Evolutionary conservation across 2,797 vertebrate genomes (phyloP).

Genomic region (Hydrocynus forskahlii): DNA sequence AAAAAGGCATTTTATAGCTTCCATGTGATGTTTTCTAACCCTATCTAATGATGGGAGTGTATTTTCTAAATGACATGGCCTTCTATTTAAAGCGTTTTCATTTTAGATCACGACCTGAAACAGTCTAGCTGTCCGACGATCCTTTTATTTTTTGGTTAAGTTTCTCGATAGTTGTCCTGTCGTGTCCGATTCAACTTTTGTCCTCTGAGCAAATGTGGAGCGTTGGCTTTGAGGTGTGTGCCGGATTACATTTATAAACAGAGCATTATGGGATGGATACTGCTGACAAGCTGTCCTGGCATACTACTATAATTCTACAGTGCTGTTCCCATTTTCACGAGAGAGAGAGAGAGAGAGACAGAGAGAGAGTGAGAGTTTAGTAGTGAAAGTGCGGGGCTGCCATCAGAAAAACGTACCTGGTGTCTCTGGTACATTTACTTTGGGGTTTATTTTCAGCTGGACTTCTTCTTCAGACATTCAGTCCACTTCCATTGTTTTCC

Average conservation of each 20-base stretch:
- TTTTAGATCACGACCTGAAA: slow-evolving; percentile 23
- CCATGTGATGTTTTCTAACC: slow-evolving; percentile 5
- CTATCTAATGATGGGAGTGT: slow-evolving; percentile 16
- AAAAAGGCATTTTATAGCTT: slow-evolving; percentile 35
- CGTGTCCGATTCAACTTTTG: neutral
- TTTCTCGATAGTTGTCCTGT: neutral
- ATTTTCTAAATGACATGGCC: slow-evolving; percentile 31
- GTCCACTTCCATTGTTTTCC: slow-evolving; percentile 2
- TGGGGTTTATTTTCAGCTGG: neutral
- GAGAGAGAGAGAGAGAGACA: neutral
- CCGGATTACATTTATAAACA: slow-evolving; percentile 2
- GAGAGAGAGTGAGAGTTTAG: neutral
- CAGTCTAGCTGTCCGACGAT: slow-evolving; percentile 2
- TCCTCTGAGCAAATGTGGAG: slow-evolving; percentile 17
- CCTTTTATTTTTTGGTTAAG: neutral
- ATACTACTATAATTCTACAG: neutral
- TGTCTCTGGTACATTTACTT: neutral
- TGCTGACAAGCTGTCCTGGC: neutral
- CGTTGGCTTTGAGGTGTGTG: slow-evolving; percentile 7
- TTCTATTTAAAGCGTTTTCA: slow-evolving; percentile 42
- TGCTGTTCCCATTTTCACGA: neutral
- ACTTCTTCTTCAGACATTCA: neutral
- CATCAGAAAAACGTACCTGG: neutral
- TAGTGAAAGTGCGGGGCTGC: neutral
- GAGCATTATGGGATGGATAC: slow-evolving; percentile 9